A percentile compares a stretch with the other conserved stretches of the same genome.
These are phyloP conservation scores for Lutjanus erythropterus DNA, from an alignment of 2,113 vertebrate species.

Conservation along the genomic window DNA sequence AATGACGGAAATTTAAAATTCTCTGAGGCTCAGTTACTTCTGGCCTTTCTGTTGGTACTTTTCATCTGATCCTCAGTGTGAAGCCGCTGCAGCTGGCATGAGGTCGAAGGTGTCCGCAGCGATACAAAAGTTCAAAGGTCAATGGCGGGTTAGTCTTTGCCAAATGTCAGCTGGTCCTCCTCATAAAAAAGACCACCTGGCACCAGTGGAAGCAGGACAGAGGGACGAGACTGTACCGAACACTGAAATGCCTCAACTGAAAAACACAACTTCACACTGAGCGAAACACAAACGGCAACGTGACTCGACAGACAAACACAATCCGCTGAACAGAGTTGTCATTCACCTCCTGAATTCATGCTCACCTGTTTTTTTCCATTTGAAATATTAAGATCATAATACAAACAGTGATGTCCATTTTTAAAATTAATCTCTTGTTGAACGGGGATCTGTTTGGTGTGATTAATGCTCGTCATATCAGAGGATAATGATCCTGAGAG, in stretches of 20 bases:
- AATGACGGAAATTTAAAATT: not conserved
- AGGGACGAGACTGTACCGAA: not conserved
- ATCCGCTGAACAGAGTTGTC: conserved; percentile 11
- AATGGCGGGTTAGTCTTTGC: conserved; percentile 17
- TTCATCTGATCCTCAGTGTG: not conserved
- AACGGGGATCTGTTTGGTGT: conserved; percentile 44
- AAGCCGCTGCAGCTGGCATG: conserved; percentile 25
- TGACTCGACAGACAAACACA: conserved; percentile 4
- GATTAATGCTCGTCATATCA: conserved; percentile 42
- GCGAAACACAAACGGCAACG: not conserved
- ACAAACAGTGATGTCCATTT: conserved; percentile 48
- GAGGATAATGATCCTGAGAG: conserved; percentile 43
- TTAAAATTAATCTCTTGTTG: conserved; percentile 71
- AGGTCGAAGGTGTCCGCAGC: conserved; percentile 23
- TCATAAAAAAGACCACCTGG: conserved; percentile 31
- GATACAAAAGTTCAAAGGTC: conserved; percentile 37
- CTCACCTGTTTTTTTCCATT: conserved; percentile 34
- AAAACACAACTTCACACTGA: conserved; percentile 10
- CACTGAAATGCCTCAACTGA: not conserved
- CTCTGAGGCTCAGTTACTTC: not conserved
- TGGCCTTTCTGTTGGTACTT: not conserved
- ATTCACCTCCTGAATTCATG: conserved; percentile 31
- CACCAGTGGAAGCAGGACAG: not conserved
- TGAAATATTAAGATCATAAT: conserved; percentile 52
- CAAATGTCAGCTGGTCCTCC: conserved; percentile 40